A percentile compares a stretch with the other conserved stretches of the same genome.
Conservation (phyloP, 2,797 vertebrate genomes). For the Rallus crepitans region DNA sequence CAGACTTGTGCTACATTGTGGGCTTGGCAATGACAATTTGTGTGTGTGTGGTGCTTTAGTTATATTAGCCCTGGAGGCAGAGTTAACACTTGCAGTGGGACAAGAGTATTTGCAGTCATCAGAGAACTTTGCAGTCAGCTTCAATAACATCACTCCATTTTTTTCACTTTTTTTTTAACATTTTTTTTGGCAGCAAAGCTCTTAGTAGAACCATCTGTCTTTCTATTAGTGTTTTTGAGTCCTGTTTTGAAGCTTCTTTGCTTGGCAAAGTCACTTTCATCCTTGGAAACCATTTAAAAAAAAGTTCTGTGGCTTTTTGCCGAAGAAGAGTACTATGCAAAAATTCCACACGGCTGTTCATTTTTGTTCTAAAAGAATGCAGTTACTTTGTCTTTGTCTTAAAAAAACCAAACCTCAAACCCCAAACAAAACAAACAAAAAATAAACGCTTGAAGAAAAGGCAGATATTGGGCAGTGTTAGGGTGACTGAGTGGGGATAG, state of each 20-base stretch:
- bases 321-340: conserved; percentile 86
- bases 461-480: conserved; percentile 9
- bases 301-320: conserved; percentile 92
- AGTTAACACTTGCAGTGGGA: conserved; percentile 83
- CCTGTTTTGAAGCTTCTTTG: conserved; percentile 87
- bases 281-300: conserved; percentile 91
- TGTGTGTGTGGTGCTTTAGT: conserved; percentile 77
- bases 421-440: not conserved
- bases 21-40: conserved; percentile 76
- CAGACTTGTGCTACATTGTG: conserved; percentile 68
- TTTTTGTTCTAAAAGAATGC: conserved; percentile 80
- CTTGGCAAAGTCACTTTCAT: conserved; percentile 97
- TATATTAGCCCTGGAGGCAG: conserved; percentile 82
- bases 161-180: conserved; percentile 76
- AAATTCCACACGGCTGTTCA: conserved; percentile 91
- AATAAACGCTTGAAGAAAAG: not conserved
- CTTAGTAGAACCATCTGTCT: conserved; percentile 99
- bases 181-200: conserved; percentile 92
- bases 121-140: conserved; percentile 86
- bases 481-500: not conserved
- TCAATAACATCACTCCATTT: conserved; percentile 86
- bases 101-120: conserved; percentile 82
- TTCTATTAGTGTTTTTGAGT: conserved; percentile 93
- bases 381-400: conserved; percentile 80
- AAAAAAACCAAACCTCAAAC: not conserved